These are phyloP conservation scores for Physella acuta DNA, from an alignment of 1,140 invertebrate genomes.

Conservation along the genomic window DNA sequence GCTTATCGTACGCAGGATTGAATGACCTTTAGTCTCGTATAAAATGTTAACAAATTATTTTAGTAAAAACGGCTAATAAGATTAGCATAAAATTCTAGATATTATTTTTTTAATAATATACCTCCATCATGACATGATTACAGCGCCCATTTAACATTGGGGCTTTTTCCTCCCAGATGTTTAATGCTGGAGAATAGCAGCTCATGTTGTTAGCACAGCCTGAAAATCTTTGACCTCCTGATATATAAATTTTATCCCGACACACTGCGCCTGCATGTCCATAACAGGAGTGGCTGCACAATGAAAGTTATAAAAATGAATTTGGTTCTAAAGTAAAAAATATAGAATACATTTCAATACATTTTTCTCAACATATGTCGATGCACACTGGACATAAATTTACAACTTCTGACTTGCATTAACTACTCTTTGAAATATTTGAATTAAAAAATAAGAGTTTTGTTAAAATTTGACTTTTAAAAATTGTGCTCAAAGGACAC, in stretches of 20 bases:
- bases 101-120: no score
- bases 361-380: no score
- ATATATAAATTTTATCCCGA: conserved; percentile 48
- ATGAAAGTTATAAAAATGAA: no score
- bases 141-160: conserved; percentile 48
- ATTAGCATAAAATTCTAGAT: no score
- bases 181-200: conserved; percentile 41
- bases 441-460: neutral
- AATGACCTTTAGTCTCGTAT: no score
- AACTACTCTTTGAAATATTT: no score
- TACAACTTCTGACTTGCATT: no score
- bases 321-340: neutral
- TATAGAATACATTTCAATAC: neutral
- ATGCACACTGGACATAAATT: no score
- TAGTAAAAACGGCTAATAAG: no score
- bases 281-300: conserved; percentile 46
- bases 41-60: no score
- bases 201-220: conserved; percentile 50
- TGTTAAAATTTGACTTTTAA: neutral
- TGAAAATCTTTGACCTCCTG: conserved; percentile 53
- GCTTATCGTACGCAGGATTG: no score
- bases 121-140: conserved; percentile 55
- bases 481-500: neutral
- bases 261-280: conserved; percentile 53
- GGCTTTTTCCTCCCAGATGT: conserved; percentile 50